Percentiles rank a stretch among this genome's conserved stretches.
Conservation (phyloP, 2,888 invertebrate genomes). For the Cataglyphis livida region DNA sequence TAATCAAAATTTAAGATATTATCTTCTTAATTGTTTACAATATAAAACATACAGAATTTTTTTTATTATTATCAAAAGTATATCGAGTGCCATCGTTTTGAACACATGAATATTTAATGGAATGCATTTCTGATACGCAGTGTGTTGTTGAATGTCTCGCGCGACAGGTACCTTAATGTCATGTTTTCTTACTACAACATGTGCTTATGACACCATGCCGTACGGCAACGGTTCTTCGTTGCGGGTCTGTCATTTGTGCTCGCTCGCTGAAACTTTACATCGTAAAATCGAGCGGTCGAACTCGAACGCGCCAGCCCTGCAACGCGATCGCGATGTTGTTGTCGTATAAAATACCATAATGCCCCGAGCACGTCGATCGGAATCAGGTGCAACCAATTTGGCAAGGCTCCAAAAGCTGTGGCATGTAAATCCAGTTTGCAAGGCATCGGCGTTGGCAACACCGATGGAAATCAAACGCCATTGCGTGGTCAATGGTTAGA, state of each 20-base stretch:
- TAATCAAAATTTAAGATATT: background rate
- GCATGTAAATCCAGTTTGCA: slow-evolving; percentile 79
- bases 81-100: background rate
- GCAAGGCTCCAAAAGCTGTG: slow-evolving; percentile 78
- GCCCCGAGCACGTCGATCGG: slow-evolving; percentile 77
- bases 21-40: slow-evolving; percentile 2
- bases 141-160: slow-evolving; percentile 16
- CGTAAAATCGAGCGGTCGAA: slow-evolving; percentile 81
- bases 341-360: slow-evolving; percentile 80
- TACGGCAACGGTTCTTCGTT: slow-evolving; percentile 65
- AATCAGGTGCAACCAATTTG: slow-evolving; percentile 83
- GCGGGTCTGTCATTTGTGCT: slow-evolving; percentile 75
- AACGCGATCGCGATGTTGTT: slow-evolving; percentile 63
- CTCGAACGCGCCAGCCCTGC: slow-evolving; percentile 64
- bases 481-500: slow-evolving; percentile 67
- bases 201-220: slow-evolving; percentile 34
- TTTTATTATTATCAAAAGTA: background rate
- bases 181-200: slow-evolving; percentile 39
- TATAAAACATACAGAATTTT: background rate
- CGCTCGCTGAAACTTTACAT: slow-evolving; percentile 76
- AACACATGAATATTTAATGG: slow-evolving; percentile 12
- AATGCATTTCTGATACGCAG: slow-evolving; percentile 26
- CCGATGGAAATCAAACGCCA: slow-evolving; percentile 67
- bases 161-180: slow-evolving; percentile 28
- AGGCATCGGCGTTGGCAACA: slow-evolving; percentile 69